Percentiles rank a stretch among this genome's conserved stretches.
Conservation (phyloP, 2,797 vertebrate genomes). For the Amazona ochrocephala region DNA sequence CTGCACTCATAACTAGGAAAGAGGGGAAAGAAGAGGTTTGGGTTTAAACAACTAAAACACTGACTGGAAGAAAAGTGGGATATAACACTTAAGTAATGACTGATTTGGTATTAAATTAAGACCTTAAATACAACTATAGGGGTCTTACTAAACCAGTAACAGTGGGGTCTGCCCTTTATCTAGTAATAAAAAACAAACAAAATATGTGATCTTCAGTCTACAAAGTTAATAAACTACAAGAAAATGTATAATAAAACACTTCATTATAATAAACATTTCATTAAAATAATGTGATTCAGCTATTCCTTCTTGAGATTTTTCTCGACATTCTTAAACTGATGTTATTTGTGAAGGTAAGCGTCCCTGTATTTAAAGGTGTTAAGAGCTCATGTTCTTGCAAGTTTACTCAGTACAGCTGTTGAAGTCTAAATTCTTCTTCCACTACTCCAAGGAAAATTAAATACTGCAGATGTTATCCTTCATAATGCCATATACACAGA, state of each 20-base stretch:
- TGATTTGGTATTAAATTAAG: background rate
- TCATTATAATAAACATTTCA: background rate
- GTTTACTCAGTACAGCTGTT: conserved; percentile 12
- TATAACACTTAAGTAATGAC: background rate
- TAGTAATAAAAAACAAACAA: background rate
- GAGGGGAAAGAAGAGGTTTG: background rate
- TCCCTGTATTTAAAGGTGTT: background rate
- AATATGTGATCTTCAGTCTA: background rate
- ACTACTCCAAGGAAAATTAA: conserved; percentile 3
- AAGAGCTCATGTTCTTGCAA: background rate
- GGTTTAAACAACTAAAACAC: background rate
- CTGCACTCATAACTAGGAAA: background rate
- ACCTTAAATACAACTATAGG: background rate
- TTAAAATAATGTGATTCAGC: background rate
- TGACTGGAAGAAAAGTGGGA: background rate
- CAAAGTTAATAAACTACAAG: background rate
- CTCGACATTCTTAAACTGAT: background rate
- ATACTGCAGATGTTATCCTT: conserved; percentile 7
- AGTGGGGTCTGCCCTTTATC: background rate
- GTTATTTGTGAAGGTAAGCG: background rate
- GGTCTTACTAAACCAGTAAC: background rate
- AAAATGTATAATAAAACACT: background rate
- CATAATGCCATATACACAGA: background rate
- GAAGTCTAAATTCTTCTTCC: background rate
- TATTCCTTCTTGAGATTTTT: background rate